phyloP scores from a whole-genome alignment of 2,113 vertebrate species.

The Sceloporus tristichus region DNA sequence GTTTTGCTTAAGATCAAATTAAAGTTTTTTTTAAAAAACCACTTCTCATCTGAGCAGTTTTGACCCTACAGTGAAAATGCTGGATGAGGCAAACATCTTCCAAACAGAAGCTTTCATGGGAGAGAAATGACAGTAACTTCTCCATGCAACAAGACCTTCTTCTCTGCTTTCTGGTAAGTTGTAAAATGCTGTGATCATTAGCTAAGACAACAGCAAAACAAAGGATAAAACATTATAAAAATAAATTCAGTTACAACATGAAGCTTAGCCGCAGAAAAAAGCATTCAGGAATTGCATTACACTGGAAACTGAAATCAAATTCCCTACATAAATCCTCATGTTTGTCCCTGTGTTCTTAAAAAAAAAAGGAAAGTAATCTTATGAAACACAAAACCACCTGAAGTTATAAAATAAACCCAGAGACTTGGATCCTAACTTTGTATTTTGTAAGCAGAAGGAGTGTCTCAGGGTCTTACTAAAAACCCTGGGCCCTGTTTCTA shows the following conservation, averaged over 20 bases:
- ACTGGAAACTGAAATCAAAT: conserved; percentile 20
- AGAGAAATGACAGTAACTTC: neutral
- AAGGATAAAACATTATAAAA: neutral
- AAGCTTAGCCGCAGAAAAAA: neutral
- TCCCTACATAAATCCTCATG: conserved; percentile 12
- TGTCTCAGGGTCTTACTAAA: neutral
- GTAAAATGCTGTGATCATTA: neutral
- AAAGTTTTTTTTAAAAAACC: neutral
- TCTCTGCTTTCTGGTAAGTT: neutral
- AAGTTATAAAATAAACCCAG: neutral
- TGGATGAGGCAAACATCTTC: neutral
- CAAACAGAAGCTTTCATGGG: neutral
- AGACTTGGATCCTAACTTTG: neutral
- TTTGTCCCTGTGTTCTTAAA: neutral
- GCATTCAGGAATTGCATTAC: neutral
- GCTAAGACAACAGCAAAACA: neutral
- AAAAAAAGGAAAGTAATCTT: neutral
- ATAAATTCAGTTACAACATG: neutral
- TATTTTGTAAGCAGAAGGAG: neutral
- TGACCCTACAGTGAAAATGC: conserved; percentile 2
- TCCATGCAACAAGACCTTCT: neutral
- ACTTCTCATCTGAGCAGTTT: neutral
- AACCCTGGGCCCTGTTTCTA: neutral
- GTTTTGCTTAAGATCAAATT: conserved; percentile 5
- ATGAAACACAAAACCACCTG: neutral